Conservation (phyloP, 1,140 invertebrate species). For the Goniozus legneri region DNA sequence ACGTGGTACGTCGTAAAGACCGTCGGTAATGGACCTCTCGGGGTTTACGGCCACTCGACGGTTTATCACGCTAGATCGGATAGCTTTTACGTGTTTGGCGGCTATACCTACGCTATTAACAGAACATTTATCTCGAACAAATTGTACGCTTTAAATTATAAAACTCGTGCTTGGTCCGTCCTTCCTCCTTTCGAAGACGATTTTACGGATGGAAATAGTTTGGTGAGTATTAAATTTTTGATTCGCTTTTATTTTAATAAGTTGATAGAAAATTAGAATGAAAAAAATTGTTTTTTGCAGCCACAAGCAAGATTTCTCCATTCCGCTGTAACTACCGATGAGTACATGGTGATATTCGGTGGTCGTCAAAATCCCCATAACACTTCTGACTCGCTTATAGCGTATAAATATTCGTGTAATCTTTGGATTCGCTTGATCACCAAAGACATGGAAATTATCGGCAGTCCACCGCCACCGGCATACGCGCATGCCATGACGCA, state of each 20-base stretch:
- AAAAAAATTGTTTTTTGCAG: conserved; percentile 35
- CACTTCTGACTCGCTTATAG: conserved; percentile 72
- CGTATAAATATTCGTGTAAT: conserved; percentile 88
- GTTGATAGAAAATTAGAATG: conserved; percentile 1
- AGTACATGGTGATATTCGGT: conserved; percentile 88
- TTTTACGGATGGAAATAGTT: conserved; percentile 43
- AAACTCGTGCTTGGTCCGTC: conserved; percentile 72
- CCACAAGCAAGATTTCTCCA: conserved; percentile 82
- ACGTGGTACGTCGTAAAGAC: conserved; percentile 68
- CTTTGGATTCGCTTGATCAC: conserved; percentile 76
- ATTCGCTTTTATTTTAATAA: conserved; percentile 5
- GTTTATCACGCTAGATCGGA: conserved; percentile 79
- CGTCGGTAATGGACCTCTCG: conserved; percentile 71
- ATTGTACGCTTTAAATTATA: conserved; percentile 75
- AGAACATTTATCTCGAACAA: conserved; percentile 69
- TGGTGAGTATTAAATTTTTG: conserved; percentile 26
- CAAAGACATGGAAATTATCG: conserved; percentile 68
- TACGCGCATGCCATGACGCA: conserved; percentile 81
- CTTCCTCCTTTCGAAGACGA: conserved; percentile 69
- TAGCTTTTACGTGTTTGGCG: conserved; percentile 88
- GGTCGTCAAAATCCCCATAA: conserved; percentile 71
- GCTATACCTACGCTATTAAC: conserved; percentile 73
- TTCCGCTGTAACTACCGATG: conserved; percentile 80
- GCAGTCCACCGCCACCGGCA: conserved; percentile 67
- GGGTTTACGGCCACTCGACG: conserved; percentile 86